Base-by-base conservation (phyloP, 2,888 invertebrate species). In the Lampropteryx suffumata region DNA sequence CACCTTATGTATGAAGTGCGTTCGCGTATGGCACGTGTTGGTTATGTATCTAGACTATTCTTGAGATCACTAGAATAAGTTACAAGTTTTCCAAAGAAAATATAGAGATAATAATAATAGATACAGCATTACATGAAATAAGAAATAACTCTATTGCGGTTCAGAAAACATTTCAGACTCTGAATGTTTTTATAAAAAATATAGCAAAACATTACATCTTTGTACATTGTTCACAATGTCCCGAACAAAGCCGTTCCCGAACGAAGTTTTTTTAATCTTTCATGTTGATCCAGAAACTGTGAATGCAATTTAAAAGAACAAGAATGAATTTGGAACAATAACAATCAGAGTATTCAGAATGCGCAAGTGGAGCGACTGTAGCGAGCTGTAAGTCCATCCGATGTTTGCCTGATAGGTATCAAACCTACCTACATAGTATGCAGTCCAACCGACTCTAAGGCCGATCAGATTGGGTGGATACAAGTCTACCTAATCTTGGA, bases 251-350 rank as follows among this genome's bases (percentile, higher is more conserved):
- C 43, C 3, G 35, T 40, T 44, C 44, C 35, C 44, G 34, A 48
- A 37, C 28, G 47, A 44, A 40, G 34, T 48, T 52, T 36, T 40
- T 52, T 48, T 41, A 48, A 53, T 53, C 40, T 44, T 40, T 53
- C 53, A 35, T 30, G 41, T 33, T 46, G 34, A 29, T 33, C 14
- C 42, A 33, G 32, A 42, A 24, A 42, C 33, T 33, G 26, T 34
- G 47, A 32, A 34, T 47, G 44, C 40, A 48, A 40, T 48, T 44
- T 44, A 48, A 52, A 52, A 53, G 53, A 44, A 43, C 27, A 39
- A 34, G n/a, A 45, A 41, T 40, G 35, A 32, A 53, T 53, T 53
- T 33, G 44, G 53, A 41, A 48, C 48, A 48, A 48, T 42, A 40
- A 49, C 43, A 37, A 49, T 49, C n/a, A n/a, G n/a, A 49, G 43